phyloP scores from a whole-genome alignment of 1,140 invertebrate species.

The Drosophila kohkoa region DNA sequence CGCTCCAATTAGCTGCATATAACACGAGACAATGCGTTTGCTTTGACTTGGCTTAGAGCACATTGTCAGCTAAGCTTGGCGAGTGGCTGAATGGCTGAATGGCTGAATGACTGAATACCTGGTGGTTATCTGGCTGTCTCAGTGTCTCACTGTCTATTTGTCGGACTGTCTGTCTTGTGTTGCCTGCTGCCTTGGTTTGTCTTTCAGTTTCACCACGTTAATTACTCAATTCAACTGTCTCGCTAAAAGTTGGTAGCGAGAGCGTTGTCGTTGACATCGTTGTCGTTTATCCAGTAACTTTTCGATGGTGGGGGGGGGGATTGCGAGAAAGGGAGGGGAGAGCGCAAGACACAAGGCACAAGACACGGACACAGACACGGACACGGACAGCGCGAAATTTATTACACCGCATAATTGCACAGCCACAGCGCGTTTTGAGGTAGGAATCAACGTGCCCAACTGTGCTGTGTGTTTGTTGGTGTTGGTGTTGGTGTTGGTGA shows the following conservation, averaged over 20 bases:
- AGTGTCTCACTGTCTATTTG: constrained; percentile 14
- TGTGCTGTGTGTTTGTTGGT: constrained; percentile 3
- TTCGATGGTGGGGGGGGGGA: neutral
- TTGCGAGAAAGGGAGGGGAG: neutral
- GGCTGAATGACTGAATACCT: constrained; percentile 22
- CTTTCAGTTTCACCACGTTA: constrained; percentile 58
- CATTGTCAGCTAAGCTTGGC: constrained; percentile 24
- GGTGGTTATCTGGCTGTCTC: constrained; percentile 6
- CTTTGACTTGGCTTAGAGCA: constrained; percentile 60
- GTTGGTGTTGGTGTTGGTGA: constrained; percentile 20
- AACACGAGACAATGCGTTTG: constrained; percentile 68
- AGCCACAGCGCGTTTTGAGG: constrained; percentile 72
- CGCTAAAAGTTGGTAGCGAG: constrained; percentile 52
- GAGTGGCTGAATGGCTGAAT: constrained; percentile 6
- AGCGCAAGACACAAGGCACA: neutral
- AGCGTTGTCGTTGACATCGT: constrained; percentile 37
- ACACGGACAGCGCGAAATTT: constrained; percentile 78
- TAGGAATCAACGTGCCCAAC: constrained; percentile 46
- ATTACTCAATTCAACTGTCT: constrained; percentile 79
- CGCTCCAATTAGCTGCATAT: constrained; percentile 75
- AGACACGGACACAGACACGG: constrained; percentile 54
- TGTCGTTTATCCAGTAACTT: constrained; percentile 11
- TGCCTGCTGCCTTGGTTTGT: constrained; percentile 25
- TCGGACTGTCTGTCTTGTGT: constrained; percentile 9
- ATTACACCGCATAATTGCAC: constrained; percentile 83